A percentile compares a stretch with the other conserved stretches of the same genome.
Evolutionary conservation across 2,113 vertebrate genomes (phyloP).

Genomic region (Anoplopoma fimbria): DNA sequence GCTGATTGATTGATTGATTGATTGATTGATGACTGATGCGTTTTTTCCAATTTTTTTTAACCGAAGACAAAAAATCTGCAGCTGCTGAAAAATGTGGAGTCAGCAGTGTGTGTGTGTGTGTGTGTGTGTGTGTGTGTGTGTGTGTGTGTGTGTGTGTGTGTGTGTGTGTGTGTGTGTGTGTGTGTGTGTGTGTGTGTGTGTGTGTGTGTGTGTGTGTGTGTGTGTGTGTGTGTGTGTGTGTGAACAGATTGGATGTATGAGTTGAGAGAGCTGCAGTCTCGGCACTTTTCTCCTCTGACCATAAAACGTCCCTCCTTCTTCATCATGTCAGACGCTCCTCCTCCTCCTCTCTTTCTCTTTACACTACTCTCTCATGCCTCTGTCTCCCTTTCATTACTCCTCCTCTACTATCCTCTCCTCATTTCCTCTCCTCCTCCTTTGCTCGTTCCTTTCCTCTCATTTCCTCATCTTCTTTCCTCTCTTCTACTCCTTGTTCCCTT

Average conservation of each 20-base stretch:
- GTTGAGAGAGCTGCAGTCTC: constrained; percentile 60
- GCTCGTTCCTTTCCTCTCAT: constrained; percentile 1
- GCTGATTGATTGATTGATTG: too few relatives aligned
- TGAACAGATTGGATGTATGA: constrained; percentile 51
- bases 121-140: too few relatives aligned
- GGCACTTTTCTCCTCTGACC: constrained; percentile 56
- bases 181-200: neutral
- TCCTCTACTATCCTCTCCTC: neutral
- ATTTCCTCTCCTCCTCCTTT: neutral
- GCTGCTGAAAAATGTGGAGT: too few relatives aligned
- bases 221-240: neutral
- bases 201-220: neutral
- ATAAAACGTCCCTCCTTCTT: constrained; percentile 64
- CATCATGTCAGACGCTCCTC: constrained; percentile 42
- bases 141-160: too few relatives aligned
- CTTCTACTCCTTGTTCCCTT: too few relatives aligned
- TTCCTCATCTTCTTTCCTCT: neutral
- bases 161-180: too few relatives aligned
- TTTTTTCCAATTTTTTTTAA: too few relatives aligned
- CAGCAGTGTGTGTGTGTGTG: too few relatives aligned
- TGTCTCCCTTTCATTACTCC: too few relatives aligned
- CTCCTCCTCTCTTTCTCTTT: neutral
- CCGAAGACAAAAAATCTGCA: too few relatives aligned
- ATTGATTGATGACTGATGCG: too few relatives aligned
- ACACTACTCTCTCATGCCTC: neutral